Evolutionary conservation across 1,140 invertebrate genomes (phyloP), one percentile per base, ranked within the genome.

Genomic region (Lordiphosa collinella): DNA sequence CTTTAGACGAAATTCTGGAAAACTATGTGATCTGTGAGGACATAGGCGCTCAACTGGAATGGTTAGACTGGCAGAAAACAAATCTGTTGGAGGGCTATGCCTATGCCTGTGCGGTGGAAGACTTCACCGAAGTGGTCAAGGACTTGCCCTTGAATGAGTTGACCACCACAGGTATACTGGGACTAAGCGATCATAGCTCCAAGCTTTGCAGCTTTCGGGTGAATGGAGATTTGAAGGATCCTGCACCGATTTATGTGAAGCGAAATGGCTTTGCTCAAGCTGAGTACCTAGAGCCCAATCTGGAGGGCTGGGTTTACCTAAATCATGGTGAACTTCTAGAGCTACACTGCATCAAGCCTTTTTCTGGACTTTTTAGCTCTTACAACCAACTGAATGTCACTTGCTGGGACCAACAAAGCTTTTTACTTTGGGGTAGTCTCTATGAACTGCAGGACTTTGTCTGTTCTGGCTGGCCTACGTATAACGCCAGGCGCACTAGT

Each of bases 81-180:
- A 85, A 91, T 57, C 88, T 92, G 8, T 76, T 73, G 4, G 61
- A 89, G 7, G 94, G 93, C 0, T 92, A 92, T 72, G 91, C 91
- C 9, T 94, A 94, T 79, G 93, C 92, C 32, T 94, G 93, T 72
- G 86, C 88, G 3, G 89, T 94, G 10, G 78, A 90, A 11, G 91
- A 93, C 40, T 91, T 94, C 59, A 89, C 90, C 18, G 88, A 80
- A 44, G 70, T 84, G 2, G 90, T 94, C 5, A 86, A 84, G 0
- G 88, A 90, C 34, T 43, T 89, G 25, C 78, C 85, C 5, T 91
- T 69, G 16, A 46, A 65, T 12, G 46, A 84, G 6, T 38, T 84
- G 14, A 2, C 59, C 0, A 84, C 78, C 4, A 70, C 56, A 0
- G 78, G 78, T 2, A 29, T 84, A 0, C 40, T 84, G 10, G 78